Evolutionary conservation across 2,113 vertebrate species (phyloP), one percentile per base, ranked within the genome.

Genomic region (Corynorhinus townsendii): DNA sequence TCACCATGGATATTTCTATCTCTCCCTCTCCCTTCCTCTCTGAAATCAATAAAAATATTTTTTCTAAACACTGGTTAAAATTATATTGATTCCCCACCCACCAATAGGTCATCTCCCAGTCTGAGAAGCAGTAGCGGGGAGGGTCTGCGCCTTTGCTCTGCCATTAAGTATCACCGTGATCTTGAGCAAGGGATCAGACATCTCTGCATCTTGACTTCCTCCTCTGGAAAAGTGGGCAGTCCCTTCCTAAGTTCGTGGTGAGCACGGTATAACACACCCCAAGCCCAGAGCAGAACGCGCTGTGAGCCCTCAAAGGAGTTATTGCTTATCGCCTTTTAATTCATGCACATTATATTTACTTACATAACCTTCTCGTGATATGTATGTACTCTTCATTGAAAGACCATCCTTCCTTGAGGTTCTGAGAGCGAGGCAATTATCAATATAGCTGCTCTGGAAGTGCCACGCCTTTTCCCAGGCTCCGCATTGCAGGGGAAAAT

Each of bases 201-300:
- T 73, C 35, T 79, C 86, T 79, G 83, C 71, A 22, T 84, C 59
- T 76, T 12, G 20, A 6, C 28, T 69, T 91, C 71, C 68, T 68
- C 33, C 38, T 64, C 40, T 33, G 11, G 16, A 33, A 56, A 76
- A 45, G 49, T 16, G 28, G 17, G 7, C 0, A 3, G 40, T 47
- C 38, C 28, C 35, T 54, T 80, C 17, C 15, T 7, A 20, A 11
- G 10, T 26, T 82, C n/a, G 3, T 3, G 26, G 11, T 35, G 28
- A 62, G 26, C 2, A 19, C 2, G 8, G 3, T n/a, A 7, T 17
- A 26, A 26, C 17, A 8, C 49, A 17, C 3, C 11, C 8, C 35
- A 26, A 38, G 17, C 38, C 45, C 87, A 68, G 24, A 38, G 54
- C 33, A 54, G 79, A 56, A 33, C 1, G 7, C 24, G 6, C 1